Base-by-base conservation (phyloP, 2,888 invertebrate species). In the Petrolisthes manimaculis region DNA sequence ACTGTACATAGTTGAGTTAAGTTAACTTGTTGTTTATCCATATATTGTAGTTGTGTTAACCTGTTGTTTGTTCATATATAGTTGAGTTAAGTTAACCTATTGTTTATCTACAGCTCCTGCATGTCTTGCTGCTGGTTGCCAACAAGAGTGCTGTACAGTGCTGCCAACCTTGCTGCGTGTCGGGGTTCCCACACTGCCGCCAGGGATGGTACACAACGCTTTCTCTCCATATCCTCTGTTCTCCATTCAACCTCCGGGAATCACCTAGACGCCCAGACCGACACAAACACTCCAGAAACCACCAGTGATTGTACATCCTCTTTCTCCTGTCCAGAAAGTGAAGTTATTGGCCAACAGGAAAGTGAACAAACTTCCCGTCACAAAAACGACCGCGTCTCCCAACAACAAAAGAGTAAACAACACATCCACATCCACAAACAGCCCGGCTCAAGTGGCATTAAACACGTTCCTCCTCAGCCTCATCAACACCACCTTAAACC, bases 61-160 rank as follows among this genome's bases (percentile, higher is more conserved):
- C 37, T 37, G 24, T 21, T n/a, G 5, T 77, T 9, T 37, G n/a
- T 74, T 8, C 55, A 67, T 61, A 83, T 61, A 51, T 9, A n/a
- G 9, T 14, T n/a, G 75, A 75, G 24, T 75, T 75, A 75, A n/a
- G 14, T n/a, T n/a, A 75, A 14, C 21, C 12, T 14, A 53, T 8
- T 14, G 56, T 75, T 24, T 56, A 1, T 37, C 71, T 78, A 55
- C 86, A 86, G 86, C 56, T 37, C 81, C 86, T 86, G 86, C 61
- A 86, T 86, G 86, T 61, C 55, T 86, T 77, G 86, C 24, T 71
- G 71, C 21, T 81, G 56, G 74, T 51, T 86, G 69, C 81, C 80
- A 51, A 71, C 86, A n/a, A 21, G 86, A 12, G 74, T 83, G 75
- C 83, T 80, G 56, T 86, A 81, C 86, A 74, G 74, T 37, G 71